phyloP scores from a whole-genome alignment of 2,797 vertebrate genomes.

The Nannoperca australis region DNA sequence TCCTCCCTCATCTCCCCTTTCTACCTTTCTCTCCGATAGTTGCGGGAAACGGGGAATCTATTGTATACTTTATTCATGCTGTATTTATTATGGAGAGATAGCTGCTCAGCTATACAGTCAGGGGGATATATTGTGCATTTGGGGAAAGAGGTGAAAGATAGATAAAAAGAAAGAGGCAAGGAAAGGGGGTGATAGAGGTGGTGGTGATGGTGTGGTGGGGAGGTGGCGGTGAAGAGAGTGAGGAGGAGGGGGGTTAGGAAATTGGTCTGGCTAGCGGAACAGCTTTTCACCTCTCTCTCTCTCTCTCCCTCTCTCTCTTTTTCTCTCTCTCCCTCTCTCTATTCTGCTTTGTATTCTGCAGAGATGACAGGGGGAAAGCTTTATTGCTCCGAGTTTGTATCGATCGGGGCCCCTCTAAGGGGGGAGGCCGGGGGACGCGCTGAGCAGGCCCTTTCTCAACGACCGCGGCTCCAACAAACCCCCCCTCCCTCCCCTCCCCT shows the following conservation, averaged over 20 bases:
- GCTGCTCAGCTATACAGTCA: slow-evolving; percentile 62
- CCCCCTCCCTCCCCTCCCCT: slow-evolving; percentile 14
- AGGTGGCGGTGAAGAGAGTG: slow-evolving; percentile 69
- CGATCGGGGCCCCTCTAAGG: slow-evolving; percentile 91
- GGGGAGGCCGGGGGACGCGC: slow-evolving; percentile 84
- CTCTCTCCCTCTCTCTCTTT: slow-evolving; percentile 76
- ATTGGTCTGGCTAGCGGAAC: slow-evolving; percentile 89
- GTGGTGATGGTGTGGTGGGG: slow-evolving; percentile 78
- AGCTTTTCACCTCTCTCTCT: slow-evolving; percentile 88
- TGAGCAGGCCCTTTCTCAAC: slow-evolving; percentile 85
- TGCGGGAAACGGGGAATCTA: slow-evolving; percentile 70
- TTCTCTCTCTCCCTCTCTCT: slow-evolving; percentile 82
- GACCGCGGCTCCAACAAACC: slow-evolving; percentile 73
- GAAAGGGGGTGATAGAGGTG: slow-evolving; percentile 73
- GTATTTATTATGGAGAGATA: slow-evolving; percentile 77
- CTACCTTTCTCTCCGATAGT: slow-evolving; percentile 55
- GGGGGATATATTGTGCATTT: slow-evolving; percentile 60
- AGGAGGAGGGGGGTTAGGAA: slow-evolving; percentile 85
- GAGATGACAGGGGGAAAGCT: slow-evolving; percentile 97
- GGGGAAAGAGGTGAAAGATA: slow-evolving; percentile 61
- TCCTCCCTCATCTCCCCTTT: slow-evolving; percentile 34
- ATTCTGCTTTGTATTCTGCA: slow-evolving; percentile 94
- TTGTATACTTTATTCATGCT: slow-evolving; percentile 81
- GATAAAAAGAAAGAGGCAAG: slow-evolving; percentile 71
- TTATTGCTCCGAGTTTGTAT: slow-evolving; percentile 96